A percentile compares a stretch with the other conserved stretches of the same genome.
phyloP scores from a whole-genome alignment of 1,140 invertebrate genomes.

The Drosophila arawakana region DNA sequence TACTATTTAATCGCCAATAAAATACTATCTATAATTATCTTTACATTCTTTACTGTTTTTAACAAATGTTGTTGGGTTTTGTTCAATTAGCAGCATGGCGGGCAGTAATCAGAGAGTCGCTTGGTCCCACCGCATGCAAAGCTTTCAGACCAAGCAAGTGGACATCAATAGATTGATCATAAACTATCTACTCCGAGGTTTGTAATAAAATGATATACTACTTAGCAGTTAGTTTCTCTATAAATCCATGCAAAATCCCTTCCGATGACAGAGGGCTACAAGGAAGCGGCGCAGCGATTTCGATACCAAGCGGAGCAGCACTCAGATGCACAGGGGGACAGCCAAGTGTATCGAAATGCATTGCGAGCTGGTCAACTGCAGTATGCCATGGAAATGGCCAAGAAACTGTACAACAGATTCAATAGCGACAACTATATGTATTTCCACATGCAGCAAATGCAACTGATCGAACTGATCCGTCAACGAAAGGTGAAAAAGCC shows the following conservation, averaged over 20 bases:
- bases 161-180: constrained; percentile 62
- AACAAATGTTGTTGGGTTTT: neutral
- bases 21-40: neutral
- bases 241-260: neutral
- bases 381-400: constrained; percentile 68
- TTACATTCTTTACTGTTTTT: neutral
- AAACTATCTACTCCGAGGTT: constrained; percentile 62
- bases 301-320: constrained; percentile 38
- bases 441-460: constrained; percentile 72
- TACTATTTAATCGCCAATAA: neutral
- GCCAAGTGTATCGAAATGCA: constrained; percentile 46
- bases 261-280: constrained; percentile 53
- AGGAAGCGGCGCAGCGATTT: constrained; percentile 54
- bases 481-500: constrained; percentile 37
- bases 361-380: constrained; percentile 49
- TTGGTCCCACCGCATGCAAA: constrained; percentile 63
- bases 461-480: constrained; percentile 55
- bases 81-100: constrained; percentile 32
- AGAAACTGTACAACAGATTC: constrained; percentile 51
- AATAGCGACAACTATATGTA: constrained; percentile 68
- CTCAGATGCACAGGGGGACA: constrained; percentile 19
- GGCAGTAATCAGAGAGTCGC: constrained; percentile 7
- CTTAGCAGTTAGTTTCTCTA: neutral
- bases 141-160: constrained; percentile 57
- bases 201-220: neutral